These are phyloP conservation scores for Micrasema minimum DNA, from an alignment of 1,140 invertebrate species.

Conservation along the genomic window DNA sequence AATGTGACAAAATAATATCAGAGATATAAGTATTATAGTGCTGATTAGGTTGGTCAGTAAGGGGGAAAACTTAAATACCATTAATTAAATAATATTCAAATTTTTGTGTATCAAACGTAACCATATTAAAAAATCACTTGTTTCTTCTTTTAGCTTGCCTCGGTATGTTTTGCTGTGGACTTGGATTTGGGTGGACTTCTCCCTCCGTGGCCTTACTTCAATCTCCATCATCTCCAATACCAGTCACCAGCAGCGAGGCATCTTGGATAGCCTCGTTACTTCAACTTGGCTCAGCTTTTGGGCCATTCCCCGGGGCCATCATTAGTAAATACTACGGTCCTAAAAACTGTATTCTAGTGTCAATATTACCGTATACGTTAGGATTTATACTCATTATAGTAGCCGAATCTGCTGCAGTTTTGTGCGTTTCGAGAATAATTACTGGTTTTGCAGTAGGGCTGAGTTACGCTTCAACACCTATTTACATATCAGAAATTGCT, in stretches of 20 bases:
- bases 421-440: slow-evolving; percentile 34
- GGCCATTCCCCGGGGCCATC: slow-evolving; percentile 50
- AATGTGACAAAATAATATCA: too few species aligned
- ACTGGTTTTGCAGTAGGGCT: slow-evolving; percentile 39
- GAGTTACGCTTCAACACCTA: slow-evolving; percentile 32
- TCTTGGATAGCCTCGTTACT: slow-evolving; percentile 49
- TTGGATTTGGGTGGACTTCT: slow-evolving; percentile 43
- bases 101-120: too few species aligned
- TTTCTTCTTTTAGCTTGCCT: slow-evolving; percentile 34
- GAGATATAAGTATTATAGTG: too few species aligned
- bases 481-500: slow-evolving; percentile 46
- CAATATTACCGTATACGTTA: slow-evolving; percentile 51
- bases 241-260: slow-evolving; percentile 42
- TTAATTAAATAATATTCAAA: too few species aligned
- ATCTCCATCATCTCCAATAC: slow-evolving; percentile 27
- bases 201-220: slow-evolving; percentile 38
- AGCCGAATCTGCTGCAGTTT: slow-evolving; percentile 3
- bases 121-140: too few species aligned
- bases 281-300: slow-evolving; percentile 37
- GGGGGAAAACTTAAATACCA: too few species aligned
- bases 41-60: too few species aligned
- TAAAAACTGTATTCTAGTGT: slow-evolving; percentile 56
- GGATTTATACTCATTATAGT: slow-evolving; percentile 56
- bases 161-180: slow-evolving; percentile 32
- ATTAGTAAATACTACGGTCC: slow-evolving; percentile 55